These are phyloP conservation scores for Miltochrista miniata DNA, from an alignment of 2,888 invertebrate genomes.

Conservation along the genomic window DNA sequence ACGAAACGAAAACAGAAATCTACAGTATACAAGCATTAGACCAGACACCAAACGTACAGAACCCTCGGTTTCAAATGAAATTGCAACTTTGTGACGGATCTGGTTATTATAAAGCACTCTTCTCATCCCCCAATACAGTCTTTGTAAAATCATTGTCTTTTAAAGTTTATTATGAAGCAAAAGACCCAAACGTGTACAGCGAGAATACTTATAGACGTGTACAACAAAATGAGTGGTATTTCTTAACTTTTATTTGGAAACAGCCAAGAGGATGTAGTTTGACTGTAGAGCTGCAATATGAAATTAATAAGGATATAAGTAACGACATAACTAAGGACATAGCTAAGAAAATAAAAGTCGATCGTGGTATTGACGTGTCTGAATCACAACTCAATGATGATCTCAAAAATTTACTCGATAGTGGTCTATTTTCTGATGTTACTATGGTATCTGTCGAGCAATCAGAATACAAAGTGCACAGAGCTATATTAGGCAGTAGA, in stretches of 20 bases:
- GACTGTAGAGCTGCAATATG: slow-evolving; percentile 73
- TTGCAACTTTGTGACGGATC: slow-evolving; percentile 68
- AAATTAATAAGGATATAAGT: slow-evolving; percentile 71
- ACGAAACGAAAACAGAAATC: slow-evolving; percentile 62
- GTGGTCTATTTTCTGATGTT: slow-evolving; percentile 70
- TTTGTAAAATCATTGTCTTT: slow-evolving; percentile 71
- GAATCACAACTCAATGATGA: slow-evolving; percentile 68
- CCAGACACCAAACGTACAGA: slow-evolving; percentile 35
- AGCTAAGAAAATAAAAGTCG: slow-evolving; percentile 70
- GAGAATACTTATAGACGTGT: slow-evolving; percentile 68
- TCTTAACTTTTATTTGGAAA: slow-evolving; percentile 60
- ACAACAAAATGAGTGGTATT: slow-evolving; percentile 75
- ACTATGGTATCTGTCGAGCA: slow-evolving; percentile 70
- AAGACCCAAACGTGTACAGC: slow-evolving; percentile 66
- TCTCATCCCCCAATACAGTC: slow-evolving; percentile 62
- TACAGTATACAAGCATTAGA: slow-evolving; percentile 62
- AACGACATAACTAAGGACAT: no score
- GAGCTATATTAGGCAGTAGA: slow-evolving; percentile 70
- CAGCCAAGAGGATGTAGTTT: slow-evolving; percentile 68
- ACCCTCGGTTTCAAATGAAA: slow-evolving; percentile 67
- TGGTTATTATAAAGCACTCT: slow-evolving; percentile 73
- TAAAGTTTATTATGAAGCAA: slow-evolving; percentile 71
- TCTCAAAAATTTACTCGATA: slow-evolving; percentile 66
- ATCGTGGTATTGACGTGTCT: slow-evolving; percentile 49
- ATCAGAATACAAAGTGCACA: slow-evolving; percentile 69